These are phyloP conservation scores for Tetragonula carbonaria DNA, from an alignment of 2,888 invertebrate genomes.

Conservation along the genomic window DNA sequence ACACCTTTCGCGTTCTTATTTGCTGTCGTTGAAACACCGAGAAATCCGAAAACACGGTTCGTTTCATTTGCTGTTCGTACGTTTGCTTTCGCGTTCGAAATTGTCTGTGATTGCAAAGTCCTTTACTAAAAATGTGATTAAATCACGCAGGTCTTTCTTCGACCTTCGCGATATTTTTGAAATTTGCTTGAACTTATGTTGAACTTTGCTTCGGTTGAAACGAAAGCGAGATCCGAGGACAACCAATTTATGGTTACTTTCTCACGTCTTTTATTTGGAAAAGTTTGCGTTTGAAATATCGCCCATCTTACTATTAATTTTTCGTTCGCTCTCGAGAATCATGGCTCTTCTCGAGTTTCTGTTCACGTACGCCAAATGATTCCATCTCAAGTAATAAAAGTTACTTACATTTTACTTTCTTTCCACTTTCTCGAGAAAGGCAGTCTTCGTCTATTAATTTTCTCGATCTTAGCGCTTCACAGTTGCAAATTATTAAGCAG, in stretches of 20 bases:
- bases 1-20: slow-evolving; percentile 15
- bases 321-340: neutral
- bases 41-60: slow-evolving; percentile 7
- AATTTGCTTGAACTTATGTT: neutral
- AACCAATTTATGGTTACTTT: neutral
- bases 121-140: neutral
- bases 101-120: neutral
- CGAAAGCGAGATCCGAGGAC: neutral
- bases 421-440: neutral
- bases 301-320: neutral
- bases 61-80: neutral
- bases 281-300: neutral
- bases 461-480: neutral
- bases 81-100: neutral
- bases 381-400: neutral
- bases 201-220: neutral
- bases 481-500: neutral
- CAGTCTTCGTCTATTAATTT: neutral
- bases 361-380: neutral
- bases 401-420: neutral
- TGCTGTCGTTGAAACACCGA: slow-evolving; percentile 15
- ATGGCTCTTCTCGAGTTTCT: neutral
- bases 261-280: neutral
- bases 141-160: neutral
- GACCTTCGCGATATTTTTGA: neutral